phyloP scores from a whole-genome alignment of 2,888 invertebrate species.

The Campoplex nolae region DNA sequence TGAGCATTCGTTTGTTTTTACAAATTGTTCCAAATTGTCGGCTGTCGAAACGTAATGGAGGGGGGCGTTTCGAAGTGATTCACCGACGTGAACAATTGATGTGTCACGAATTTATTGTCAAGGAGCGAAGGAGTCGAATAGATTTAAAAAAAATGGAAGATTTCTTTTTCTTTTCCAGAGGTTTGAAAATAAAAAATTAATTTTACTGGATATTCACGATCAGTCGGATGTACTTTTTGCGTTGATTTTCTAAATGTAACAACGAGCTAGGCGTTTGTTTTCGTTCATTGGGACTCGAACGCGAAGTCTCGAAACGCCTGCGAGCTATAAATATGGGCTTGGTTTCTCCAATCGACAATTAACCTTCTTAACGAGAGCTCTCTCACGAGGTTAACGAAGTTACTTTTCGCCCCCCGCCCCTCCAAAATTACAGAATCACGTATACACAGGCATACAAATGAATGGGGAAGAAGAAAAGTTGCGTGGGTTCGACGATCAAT shows the following conservation, averaged over 20 bases:
- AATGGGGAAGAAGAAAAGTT: slow-evolving; percentile 3
- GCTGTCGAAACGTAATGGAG: slow-evolving; percentile 13
- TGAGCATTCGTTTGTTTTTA: not conserved
- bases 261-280: slow-evolving; percentile 17
- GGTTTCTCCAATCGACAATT: slow-evolving; percentile 51
- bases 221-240: not conserved
- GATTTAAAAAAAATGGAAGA: not conserved
- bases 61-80: not conserved
- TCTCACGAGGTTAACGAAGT: slow-evolving; percentile 64
- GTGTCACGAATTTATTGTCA: not conserved
- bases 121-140: not conserved
- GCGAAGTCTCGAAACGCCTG: slow-evolving; percentile 7
- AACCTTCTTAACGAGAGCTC: slow-evolving; percentile 61
- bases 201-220: not conserved
- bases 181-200: not conserved
- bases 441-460: not conserved
- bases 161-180: not conserved
- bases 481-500: slow-evolving; percentile 53
- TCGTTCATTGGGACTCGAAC: not conserved
- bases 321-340: slow-evolving; percentile 5
- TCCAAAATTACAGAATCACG: slow-evolving; percentile 33
- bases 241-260: not conserved
- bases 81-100: not conserved
- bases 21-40: slow-evolving; percentile 16
- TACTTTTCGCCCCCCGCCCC: slow-evolving; percentile 20